Evolutionary conservation across 2,888 invertebrate genomes (phyloP).

Genomic region (Polydrusus pterygomalis): DNA sequence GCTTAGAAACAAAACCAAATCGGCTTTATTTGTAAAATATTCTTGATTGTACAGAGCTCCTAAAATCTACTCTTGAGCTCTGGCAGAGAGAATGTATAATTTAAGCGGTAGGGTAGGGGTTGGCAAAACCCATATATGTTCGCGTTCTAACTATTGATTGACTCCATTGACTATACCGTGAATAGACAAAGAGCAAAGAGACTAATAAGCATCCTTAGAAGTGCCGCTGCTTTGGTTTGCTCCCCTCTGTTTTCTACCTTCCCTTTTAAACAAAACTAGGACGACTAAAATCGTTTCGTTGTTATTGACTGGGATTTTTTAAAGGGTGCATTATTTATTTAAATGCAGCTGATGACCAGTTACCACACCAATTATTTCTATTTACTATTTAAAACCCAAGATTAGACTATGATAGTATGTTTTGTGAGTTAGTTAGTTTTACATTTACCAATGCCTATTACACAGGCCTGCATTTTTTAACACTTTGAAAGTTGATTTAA

Average conservation of each 20-base stretch:
- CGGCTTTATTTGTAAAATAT: background rate
- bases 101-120: conserved; percentile 21
- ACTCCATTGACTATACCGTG: conserved; percentile 34
- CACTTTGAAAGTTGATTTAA: too few species aligned
- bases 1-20: background rate
- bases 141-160: conserved; percentile 40
- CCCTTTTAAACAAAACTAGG: conserved; percentile 45
- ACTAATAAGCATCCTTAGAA: conserved; percentile 46
- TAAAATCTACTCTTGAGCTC: background rate
- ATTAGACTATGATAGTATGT: too few species aligned
- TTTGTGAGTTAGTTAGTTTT: too few species aligned
- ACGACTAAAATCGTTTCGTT: conserved; percentile 41
- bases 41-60: conserved; percentile 1
- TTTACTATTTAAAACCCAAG: too few species aligned
- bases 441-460: too few species aligned
- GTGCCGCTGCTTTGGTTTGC: conserved; percentile 38
- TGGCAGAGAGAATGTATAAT: conserved; percentile 9
- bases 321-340: conserved; percentile 44
- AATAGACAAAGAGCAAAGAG: conserved; percentile 40
- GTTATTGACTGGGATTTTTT: conserved; percentile 36
- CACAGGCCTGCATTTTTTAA: too few species aligned
- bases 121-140: conserved; percentile 34
- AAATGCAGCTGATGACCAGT: conserved; percentile 32
- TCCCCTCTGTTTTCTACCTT: conserved; percentile 36
- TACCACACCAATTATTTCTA: conserved; percentile 2